Evolutionary conservation across 1,140 invertebrate species (phyloP), one percentile per base, ranked within the genome.

Genomic region (Rhynchophorus ferrugineus): DNA sequence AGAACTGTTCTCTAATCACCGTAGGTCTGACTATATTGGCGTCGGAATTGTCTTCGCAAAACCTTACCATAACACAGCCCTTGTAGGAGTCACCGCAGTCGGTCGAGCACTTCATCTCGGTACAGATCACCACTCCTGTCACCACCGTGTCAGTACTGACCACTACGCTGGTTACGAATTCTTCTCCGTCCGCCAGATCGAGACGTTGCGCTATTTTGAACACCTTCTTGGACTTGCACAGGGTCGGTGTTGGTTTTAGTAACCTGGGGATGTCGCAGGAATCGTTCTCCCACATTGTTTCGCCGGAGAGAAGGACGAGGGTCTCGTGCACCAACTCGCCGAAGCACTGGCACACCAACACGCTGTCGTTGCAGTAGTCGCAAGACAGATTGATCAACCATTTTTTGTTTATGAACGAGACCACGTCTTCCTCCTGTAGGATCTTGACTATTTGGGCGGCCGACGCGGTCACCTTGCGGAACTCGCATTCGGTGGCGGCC

Each of bases 401-500:
- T 39, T 49, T 39, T 24, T 50, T 54, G 17, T 53, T 51, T 19
- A 60, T 49, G 50, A 49, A 51, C 11, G 49, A 36, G 22, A 63
- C 17, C 16, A 63, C 42, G 33, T 65, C 67, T 60, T 62, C 66
- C 33, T 71, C 67, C 29, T 63, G 63, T 35, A 77, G 58, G 13
- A 76, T 53, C 46, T 67, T 58, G 41, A 69, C 58, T 59, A 71
- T 69, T 57, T 71, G 73, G 43, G 69, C 62, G 47, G 68, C 52
- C 38, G 66, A 64, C 17, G 50, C 48, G 42, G 61, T 38, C 6
- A 74, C 49, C 44, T 66, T 59, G 60, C 64, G 68, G 46, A 70
- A 62, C 57, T 71, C 56, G 60, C 74, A 77, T 54, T 74, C 73
- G 52, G 61, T 59, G 52, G 61, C 42, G 21, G 71, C 69, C 77